Base-by-base conservation (phyloP, 2,113 vertebrate genomes). In the Uria aalge region DNA sequence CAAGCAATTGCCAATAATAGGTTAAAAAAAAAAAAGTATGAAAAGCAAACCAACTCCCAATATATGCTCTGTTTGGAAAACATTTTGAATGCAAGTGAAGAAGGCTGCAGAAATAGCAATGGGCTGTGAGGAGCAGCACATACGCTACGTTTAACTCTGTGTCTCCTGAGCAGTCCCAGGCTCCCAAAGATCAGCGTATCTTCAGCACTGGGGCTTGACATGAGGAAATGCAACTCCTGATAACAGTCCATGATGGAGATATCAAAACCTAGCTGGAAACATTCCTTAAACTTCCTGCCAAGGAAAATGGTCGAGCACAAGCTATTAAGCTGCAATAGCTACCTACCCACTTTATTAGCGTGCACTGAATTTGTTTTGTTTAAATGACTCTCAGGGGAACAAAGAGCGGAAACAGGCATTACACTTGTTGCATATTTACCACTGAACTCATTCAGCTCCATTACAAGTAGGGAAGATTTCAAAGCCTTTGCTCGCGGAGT, bases 391-490 rank as follows among this genome's bases (percentile, higher is more conserved):
- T 32, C 77, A 0, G 67, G 85, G 85, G 96, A 97, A 83, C 87
- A 88, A 94, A 73, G 93, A 69, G 47, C 5, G 53, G 96, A 96
- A 97, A 57, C 9, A 11, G 84, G 85, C 87, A 62, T 85, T 94
- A 66, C 93, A 95, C 90, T 96, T 95, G 95, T 91, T 96, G 94
- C 92, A 82, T 96, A 90, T 96, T 96, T 89, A 94, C 94, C 2
- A 1, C 64, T 38, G 56, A 89, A 68, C 53, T 38, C 91, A 85
- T 95, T 92, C 95, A 94, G 90, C 93, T 96, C 76, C 77, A 5
- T 60, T 87, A 50, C 59, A 79, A 73, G 40, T 1, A 0, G 23
- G 74, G 47, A 96, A 92, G 72, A 77, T 89, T 92, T 96, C 90
- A 92, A 96, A 97, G 88, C 73, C 76, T 92, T 94, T 86, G 52